Conservation (phyloP, 2,888 invertebrate species). For the Laothoe populi region DNA sequence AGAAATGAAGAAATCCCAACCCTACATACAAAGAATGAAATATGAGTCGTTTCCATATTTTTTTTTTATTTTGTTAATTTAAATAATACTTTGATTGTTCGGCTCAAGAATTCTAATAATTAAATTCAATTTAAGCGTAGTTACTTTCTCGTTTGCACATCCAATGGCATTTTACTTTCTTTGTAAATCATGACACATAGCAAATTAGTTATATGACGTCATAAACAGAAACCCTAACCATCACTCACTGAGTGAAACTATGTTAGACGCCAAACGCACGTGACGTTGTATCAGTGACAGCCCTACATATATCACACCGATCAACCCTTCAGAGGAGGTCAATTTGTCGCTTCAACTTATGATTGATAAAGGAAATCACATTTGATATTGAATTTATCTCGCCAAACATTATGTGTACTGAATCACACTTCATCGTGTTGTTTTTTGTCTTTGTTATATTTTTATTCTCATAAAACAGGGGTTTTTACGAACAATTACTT, state of each 20-base stretch:
- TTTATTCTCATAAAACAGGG: too few species aligned
- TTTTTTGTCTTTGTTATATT: background rate
- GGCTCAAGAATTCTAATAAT: too few species aligned
- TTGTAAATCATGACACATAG: background rate
- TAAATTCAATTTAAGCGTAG: too few species aligned
- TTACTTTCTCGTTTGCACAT: too few species aligned
- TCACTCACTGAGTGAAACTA: conserved; percentile 48
- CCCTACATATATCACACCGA: conserved; percentile 36
- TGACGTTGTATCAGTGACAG: conserved; percentile 48
- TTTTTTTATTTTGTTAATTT: too few species aligned
- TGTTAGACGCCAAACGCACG: conserved; percentile 43
- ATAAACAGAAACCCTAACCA: conserved; percentile 35
- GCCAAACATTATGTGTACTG: background rate
- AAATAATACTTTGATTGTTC: too few species aligned
- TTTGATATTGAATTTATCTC: conserved; percentile 41
- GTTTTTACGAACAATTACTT: too few species aligned
- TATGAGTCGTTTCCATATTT: too few species aligned
- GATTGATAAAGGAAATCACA: conserved; percentile 55
- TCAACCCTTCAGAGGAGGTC: conserved; percentile 36
- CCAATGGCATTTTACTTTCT: too few species aligned
- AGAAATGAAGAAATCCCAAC: too few species aligned
- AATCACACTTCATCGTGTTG: background rate
- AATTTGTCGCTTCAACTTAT: conserved; percentile 44
- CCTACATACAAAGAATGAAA: too few species aligned
- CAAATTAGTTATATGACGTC: conserved; percentile 10